These are phyloP conservation scores for Tapirus terrestris DNA, from an alignment of 2,113 vertebrate genomes.

Conservation along the genomic window DNA sequence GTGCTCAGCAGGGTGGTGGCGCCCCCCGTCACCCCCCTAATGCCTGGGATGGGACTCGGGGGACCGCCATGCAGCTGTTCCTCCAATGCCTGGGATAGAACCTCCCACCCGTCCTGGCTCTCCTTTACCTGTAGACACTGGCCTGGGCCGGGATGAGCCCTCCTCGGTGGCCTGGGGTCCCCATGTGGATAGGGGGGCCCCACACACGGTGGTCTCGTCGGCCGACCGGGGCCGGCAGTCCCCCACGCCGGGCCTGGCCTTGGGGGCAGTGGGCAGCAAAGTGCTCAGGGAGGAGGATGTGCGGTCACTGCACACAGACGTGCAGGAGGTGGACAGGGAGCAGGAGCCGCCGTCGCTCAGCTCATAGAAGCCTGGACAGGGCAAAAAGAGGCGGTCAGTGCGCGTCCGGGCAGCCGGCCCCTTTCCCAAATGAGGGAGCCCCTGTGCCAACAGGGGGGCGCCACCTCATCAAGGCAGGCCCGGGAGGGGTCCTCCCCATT, in stretches of 20 bases:
- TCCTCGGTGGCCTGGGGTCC: constrained; percentile 82
- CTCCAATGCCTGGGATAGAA: fast-evolving
- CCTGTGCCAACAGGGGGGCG: fast-evolving
- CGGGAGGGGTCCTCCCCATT: background rate
- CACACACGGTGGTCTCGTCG: constrained; percentile 89
- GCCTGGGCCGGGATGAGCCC: background rate
- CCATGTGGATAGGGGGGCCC: constrained; percentile 80
- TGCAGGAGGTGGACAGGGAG: constrained; percentile 95
- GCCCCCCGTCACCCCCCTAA: background rate
- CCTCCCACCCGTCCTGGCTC: background rate
- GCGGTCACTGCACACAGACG: constrained; percentile 95
- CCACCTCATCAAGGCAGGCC: background rate
- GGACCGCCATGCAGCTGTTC: background rate
- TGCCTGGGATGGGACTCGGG: too few relatives aligned
- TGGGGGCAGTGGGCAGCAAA: constrained; percentile 82
- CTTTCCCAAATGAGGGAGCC: fast-evolving
- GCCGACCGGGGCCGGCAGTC: constrained; percentile 91
- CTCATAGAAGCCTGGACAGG: constrained; percentile 93
- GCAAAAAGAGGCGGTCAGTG: fast-evolving
- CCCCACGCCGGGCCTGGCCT: constrained; percentile 70
- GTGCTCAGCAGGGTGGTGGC: background rate
- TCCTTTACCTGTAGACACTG: constrained; percentile 93
- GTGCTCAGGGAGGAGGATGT: constrained; percentile 89
- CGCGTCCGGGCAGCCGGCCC: fast-evolving
- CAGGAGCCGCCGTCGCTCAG: constrained; percentile 94